Evolutionary conservation across 2,888 invertebrate genomes (phyloP).

Genomic region (Cosmopolites sordidus): DNA sequence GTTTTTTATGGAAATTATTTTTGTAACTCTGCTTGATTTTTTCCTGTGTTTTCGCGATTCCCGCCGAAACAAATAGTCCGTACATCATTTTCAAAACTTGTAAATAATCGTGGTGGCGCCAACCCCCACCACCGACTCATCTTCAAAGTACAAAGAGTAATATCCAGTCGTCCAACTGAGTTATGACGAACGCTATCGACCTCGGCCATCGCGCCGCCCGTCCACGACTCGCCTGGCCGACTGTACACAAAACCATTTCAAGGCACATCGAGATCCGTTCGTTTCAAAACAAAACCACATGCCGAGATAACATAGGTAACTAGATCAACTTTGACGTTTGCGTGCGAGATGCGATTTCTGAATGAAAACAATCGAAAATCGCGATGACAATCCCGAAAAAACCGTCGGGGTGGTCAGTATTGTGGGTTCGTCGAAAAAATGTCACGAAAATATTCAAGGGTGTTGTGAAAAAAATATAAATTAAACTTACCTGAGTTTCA

Average conservation of each 20-base stretch:
- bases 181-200: constrained; percentile 2
- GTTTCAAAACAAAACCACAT: constrained; percentile 51
- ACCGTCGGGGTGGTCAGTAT: neutral
- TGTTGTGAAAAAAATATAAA: constrained; percentile 2
- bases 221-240: constrained; percentile 37
- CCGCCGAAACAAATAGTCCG: neutral
- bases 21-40: too few relatives aligned
- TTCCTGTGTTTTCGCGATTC: neutral
- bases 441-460: neutral
- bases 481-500: constrained; percentile 47
- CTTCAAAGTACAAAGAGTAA: constrained; percentile 46
- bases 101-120: constrained; percentile 43
- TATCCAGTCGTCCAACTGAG: constrained; percentile 43
- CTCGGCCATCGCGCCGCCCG: neutral
- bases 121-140: constrained; percentile 40
- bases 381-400: constrained; percentile 15
- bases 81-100: neutral
- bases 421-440: neutral
- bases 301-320: constrained; percentile 49
- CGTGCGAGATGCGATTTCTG: constrained; percentile 42
- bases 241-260: constrained; percentile 49
- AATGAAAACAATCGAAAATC: constrained; percentile 34
- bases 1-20: too few relatives aligned
- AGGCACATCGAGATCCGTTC: constrained; percentile 50
- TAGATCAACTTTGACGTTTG: constrained; percentile 49